Evolutionary conservation across 2,113 vertebrate species (phyloP).

Genomic region (Danio rerio): DNA sequence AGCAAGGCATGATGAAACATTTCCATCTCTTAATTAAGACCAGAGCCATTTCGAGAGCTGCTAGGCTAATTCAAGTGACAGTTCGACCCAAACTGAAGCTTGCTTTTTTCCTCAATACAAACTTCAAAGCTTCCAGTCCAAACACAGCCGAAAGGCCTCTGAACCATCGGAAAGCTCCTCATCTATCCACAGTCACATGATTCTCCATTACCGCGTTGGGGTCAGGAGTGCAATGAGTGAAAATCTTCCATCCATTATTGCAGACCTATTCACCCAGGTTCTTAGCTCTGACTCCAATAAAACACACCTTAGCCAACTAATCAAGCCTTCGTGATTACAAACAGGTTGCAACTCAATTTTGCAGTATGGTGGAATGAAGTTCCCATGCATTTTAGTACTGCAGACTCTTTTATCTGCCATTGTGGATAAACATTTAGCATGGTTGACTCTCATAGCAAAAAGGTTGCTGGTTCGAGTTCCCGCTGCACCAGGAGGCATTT

Average conservation of each 20-base stretch:
- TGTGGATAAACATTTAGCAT: too few species aligned
- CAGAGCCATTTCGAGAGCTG: constrained; percentile 41
- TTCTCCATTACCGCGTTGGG: not conserved
- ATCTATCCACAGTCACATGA: constrained; percentile 29
- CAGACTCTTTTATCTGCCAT: too few species aligned
- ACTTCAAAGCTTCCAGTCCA: constrained; percentile 28
- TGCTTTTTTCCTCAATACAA: constrained; percentile 9
- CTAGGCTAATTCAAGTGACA: constrained; percentile 50
- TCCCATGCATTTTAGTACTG: not conserved
- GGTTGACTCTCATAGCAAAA: too few species aligned
- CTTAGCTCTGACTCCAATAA: not conserved
- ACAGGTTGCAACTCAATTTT: too few species aligned
- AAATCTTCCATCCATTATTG: not conserved
- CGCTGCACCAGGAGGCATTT: too few species aligned
- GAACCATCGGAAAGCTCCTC: constrained; percentile 30
- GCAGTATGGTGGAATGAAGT: not conserved
- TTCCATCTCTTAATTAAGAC: constrained; percentile 53
- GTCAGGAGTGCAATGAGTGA: not conserved
- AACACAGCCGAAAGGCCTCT: constrained; percentile 26
- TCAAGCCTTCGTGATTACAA: not conserved
- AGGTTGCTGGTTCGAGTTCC: too few species aligned
- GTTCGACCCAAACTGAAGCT: constrained; percentile 36
- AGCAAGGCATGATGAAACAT: constrained; percentile 53
- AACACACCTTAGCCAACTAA: not conserved
- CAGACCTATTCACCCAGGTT: not conserved